Base-by-base conservation (phyloP, 2,888 invertebrate species). In the Drosophila formosana region DNA sequence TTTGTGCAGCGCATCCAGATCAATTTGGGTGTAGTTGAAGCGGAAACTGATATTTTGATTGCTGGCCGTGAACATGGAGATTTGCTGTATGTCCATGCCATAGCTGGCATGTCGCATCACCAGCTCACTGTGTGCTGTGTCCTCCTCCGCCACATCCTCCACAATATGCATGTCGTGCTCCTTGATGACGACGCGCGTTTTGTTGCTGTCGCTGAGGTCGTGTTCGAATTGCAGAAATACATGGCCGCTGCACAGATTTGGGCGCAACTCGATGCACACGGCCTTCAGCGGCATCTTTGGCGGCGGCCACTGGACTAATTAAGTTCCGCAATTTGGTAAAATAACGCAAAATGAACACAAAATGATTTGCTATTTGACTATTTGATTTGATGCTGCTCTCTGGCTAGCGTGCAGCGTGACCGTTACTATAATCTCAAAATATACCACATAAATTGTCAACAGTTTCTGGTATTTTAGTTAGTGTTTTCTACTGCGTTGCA, bases 261-360 rank as follows among this genome's bases (percentile, higher is more conserved):
- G 90, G 34, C 92, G 92, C 66, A 92, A 70, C 60, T 91, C 91
- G 51, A 91, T 83, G 66, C 88, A 88, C 55, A 90, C 76, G 53
- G 69, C 88, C 49, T 80, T 69, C 30, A 91, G 65, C 25, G 86
- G 74, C 91, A 91, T 91, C 62, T 72, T 68, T 43, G 46, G 13
- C 34, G 45, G 7, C 41, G 25, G 23, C 30, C 9, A 18, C 18
- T 18, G 18, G 18, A 18, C 18, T 18, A 18, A 6, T 0, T 7
- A 5, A 37, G 37, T 50, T n/a, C 5, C n/a, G 32, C 4, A 56
- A 55, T 41, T 68, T 32, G 13, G 5, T 37, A 28, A 51, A 53
- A 7, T 6, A 60, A 8, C 11, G 23, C 37, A 49, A 69, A 46
- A 5, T 5, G 23, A 28, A 46, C 45, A 28, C 45, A 18, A 62